These are phyloP conservation scores for Rhaphigaster nebulosa DNA, from an alignment of 2,888 invertebrate species.

Conservation along the genomic window DNA sequence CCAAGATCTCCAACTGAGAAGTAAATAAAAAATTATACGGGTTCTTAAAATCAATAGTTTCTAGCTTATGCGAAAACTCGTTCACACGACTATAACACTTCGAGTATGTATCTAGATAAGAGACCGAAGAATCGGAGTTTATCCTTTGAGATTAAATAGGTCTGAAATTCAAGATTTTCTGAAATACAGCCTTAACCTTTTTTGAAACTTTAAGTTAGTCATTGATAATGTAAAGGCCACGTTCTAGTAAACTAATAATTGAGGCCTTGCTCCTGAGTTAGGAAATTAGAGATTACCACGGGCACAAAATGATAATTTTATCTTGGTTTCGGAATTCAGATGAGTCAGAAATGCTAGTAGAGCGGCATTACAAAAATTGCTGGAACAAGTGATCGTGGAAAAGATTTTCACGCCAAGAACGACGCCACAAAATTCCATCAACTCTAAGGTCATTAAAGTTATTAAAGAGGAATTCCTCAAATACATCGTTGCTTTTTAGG, in stretches of 20 bases:
- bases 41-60: no score
- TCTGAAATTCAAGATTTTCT: background rate
- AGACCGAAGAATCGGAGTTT: background rate
- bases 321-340: background rate
- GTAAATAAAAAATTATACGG: no score
- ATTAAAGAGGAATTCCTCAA: no score
- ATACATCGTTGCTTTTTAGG: no score
- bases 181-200: conserved; percentile 3
- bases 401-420: background rate
- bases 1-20: no score
- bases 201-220: background rate
- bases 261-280: background rate
- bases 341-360: background rate
- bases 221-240: background rate
- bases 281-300: background rate
- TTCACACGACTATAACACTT: background rate
- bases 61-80: background rate
- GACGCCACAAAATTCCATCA: background rate
- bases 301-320: background rate
- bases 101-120: background rate
- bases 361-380: background rate
- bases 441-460: no score
- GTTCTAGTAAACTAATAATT: background rate
- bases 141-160: background rate
- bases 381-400: background rate